phyloP scores from a whole-genome alignment of 2,113 vertebrate genomes.

The Caracal caracal region DNA sequence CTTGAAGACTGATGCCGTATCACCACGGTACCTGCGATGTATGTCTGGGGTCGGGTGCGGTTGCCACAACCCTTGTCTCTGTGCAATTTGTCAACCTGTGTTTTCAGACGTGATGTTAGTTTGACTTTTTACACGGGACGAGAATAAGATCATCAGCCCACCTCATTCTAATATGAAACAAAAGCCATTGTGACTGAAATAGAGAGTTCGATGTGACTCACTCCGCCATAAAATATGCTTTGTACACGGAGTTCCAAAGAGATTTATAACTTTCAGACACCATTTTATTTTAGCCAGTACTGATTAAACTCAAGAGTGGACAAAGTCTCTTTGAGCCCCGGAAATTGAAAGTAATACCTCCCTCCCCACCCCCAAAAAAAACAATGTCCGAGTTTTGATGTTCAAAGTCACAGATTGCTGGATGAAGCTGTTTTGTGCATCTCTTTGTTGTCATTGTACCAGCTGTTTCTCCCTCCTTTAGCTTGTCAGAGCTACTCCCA shows the following conservation, averaged over 20 bases:
- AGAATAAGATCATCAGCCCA: constrained; percentile 71
- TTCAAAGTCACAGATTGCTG: neutral
- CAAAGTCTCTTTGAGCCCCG: neutral
- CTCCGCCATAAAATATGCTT: constrained; percentile 56
- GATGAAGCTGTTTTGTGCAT: constrained; percentile 49
- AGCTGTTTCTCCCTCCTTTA: neutral
- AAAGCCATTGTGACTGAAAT: constrained; percentile 79
- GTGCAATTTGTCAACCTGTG: neutral
- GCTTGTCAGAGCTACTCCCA: constrained; percentile 72
- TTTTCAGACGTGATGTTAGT: constrained; percentile 46
- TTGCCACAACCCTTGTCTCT: neutral
- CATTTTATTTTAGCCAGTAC: constrained; percentile 28
- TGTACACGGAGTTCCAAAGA: constrained; percentile 65
- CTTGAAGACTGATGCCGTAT: neutral
- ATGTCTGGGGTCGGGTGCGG: accelerated
- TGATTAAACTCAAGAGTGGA: constrained; percentile 25
- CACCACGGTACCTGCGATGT: accelerated
- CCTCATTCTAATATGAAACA: constrained; percentile 73
- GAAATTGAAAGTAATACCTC: neutral
- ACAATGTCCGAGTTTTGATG: neutral
- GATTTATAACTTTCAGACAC: constrained; percentile 63
- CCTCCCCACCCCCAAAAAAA: neutral
- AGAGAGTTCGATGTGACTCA: constrained; percentile 75
- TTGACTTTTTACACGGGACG: constrained; percentile 51
- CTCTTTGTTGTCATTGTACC: constrained; percentile 62